Base-by-base conservation (phyloP, 37 sponge, comb jelly and placozoan species). In the Eunapius fragilis region DNA sequence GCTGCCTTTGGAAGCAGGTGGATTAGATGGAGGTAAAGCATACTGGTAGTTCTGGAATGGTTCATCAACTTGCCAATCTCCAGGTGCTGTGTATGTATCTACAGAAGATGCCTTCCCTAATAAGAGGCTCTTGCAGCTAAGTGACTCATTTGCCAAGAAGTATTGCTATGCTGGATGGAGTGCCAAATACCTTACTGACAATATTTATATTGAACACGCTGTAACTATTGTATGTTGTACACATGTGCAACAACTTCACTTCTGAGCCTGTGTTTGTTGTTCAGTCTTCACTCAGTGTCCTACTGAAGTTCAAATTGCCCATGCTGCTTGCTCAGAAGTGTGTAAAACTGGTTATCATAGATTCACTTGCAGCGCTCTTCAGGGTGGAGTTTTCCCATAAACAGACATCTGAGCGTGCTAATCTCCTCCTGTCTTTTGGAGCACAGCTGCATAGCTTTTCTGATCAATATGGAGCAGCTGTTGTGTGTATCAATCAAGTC, bases 71-170 rank as follows among this genome's bases (percentile, higher is more conserved):
- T 58, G 58, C 22, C 22, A 17, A 58, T 72, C 31, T 77, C 17
- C 38, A 88, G 91, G 87, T 34, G 95, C 97, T 37, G 93, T 92
- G 25, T 96, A 96, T 72, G 83, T 98, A 7, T 87, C 88, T 58
- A 98, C 98, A 38, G 96, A 98, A 36, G 96, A 91, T 87, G 85
- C 73, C n/a, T 96, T 98, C 74, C 98, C 96, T 41, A 85, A 75
- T 73, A 92, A 87, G 87, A 79, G 98, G 33, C 76, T 96, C 32
- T 48, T 82, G 28, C 95, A 96, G 77, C 77, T 98, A 38, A 84
- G 84, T 19, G 80, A 84, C 34, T 28, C 76, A 2, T 88, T 95
- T 68, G 72, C 71, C 27, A 26, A 23, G 25, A 83, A 82, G 37
- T 74, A 88, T 69, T 19, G 31, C 48, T 72, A 72, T 27, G 32